Evolutionary conservation across 1,140 invertebrate genomes (phyloP).

Genomic region (Palaemon carinicauda): DNA sequence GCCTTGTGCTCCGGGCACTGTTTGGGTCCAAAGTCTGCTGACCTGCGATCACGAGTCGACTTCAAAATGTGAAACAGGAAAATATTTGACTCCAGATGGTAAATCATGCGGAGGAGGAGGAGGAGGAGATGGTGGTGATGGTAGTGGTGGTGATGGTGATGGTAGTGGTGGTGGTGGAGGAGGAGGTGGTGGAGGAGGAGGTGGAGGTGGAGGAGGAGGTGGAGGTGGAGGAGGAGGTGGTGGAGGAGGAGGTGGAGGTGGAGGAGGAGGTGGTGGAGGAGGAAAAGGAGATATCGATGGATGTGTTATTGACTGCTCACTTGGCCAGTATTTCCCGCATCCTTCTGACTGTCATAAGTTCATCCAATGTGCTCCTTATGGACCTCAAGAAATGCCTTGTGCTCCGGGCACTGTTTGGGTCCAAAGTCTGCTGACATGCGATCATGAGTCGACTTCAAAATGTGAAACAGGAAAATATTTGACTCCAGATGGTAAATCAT

Average conservation of each 20-base stretch:
- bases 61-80: too few species aligned
- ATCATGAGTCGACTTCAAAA: too few species aligned
- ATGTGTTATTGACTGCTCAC: slow-evolving; percentile 23
- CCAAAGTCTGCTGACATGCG: too few species aligned
- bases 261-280: not conserved
- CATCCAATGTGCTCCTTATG: slow-evolving; percentile 45
- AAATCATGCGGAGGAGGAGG: not conserved
- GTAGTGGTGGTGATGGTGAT: not conserved
- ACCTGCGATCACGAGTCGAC: too few species aligned
- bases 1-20: too few species aligned
- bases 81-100: not conserved
- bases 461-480: not conserved
- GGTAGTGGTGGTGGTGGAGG: not conserved
- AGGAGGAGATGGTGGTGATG: not conserved
- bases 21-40: too few species aligned
- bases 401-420: too few species aligned
- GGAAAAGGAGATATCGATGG: slow-evolving; percentile 29
- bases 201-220: not conserved
- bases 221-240: not conserved
- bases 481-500: not conserved
- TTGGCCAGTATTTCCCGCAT: slow-evolving; percentile 37
- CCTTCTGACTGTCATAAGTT: slow-evolving; percentile 45
- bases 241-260: not conserved
- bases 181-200: slow-evolving; percentile 11
- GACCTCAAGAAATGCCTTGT: slow-evolving; percentile 31